These are phyloP conservation scores for Holothuria glaberrima DNA, from an alignment of 35 echinoderm and acorn worm species.

Conservation along the genomic window DNA sequence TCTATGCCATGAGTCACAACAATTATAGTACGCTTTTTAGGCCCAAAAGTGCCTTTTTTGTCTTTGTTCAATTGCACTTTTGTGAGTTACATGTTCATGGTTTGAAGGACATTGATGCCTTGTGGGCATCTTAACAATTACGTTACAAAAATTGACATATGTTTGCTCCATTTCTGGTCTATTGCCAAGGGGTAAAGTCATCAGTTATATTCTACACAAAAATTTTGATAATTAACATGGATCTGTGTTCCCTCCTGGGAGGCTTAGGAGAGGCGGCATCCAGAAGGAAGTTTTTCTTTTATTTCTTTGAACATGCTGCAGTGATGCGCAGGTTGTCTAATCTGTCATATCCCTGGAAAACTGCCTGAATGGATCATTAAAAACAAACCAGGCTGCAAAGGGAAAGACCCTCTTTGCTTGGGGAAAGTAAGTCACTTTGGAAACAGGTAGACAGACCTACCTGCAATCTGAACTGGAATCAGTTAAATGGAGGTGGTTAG, in stretches of 20 bases:
- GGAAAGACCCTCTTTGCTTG: too few relatives aligned
- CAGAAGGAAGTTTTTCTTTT: not conserved
- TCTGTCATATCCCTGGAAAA: too few relatives aligned
- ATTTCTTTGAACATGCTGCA: too few relatives aligned
- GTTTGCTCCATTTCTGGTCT: constrained; percentile 48
- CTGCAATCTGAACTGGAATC: too few relatives aligned
- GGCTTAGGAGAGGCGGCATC: not conserved
- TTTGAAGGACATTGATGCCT: constrained; percentile 42
- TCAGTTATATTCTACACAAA: constrained; percentile 12
- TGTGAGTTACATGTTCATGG: constrained; percentile 29
- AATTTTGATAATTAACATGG: constrained; percentile 59
- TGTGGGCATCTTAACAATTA: constrained; percentile 20
- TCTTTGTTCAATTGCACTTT: constrained; percentile 37
- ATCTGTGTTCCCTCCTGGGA: constrained; percentile 52
- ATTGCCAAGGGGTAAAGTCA: constrained; percentile 40
- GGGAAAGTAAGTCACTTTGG: too few relatives aligned
- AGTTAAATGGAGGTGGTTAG: too few relatives aligned
- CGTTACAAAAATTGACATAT: constrained; percentile 41
- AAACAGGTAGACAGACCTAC: too few relatives aligned
- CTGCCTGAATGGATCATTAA: too few relatives aligned
- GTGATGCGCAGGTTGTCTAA: too few relatives aligned
- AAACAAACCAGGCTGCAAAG: too few relatives aligned
- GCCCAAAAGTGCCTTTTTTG: constrained; percentile 21
- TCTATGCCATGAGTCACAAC: constrained; percentile 37
- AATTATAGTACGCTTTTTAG: constrained; percentile 24